A percentile compares a stretch with the other conserved stretches of the same genome.
These are phyloP conservation scores for Mobula hypostoma DNA, from an alignment of 2,113 vertebrate species.

Conservation along the genomic window DNA sequence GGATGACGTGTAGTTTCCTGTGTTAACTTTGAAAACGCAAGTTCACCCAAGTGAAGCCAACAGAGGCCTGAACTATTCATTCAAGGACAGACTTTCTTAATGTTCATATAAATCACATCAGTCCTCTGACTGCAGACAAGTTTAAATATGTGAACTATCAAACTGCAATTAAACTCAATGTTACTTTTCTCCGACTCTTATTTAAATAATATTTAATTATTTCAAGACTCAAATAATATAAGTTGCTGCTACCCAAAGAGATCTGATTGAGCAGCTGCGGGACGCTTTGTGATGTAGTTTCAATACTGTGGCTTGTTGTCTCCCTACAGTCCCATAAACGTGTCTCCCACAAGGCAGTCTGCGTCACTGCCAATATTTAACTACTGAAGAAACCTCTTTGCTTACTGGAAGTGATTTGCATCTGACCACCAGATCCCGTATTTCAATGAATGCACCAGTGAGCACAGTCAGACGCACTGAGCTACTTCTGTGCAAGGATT, in stretches of 20 bases:
- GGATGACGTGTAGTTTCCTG: background rate
- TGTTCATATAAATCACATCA: background rate
- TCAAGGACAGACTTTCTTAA: background rate
- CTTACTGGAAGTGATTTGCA: slow-evolving; percentile 74
- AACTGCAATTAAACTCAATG: slow-evolving; percentile 9
- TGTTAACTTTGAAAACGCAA: background rate
- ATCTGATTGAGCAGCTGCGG: background rate
- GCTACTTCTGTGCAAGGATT: slow-evolving; percentile 1
- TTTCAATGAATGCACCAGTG: slow-evolving; percentile 57
- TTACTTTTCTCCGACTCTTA: background rate
- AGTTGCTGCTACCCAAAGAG: background rate
- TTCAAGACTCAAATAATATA: background rate
- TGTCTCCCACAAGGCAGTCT: slow-evolving; percentile 59
- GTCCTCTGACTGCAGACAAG: background rate
- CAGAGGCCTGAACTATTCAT: background rate
- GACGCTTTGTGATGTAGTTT: slow-evolving; percentile 61
- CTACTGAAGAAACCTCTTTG: slow-evolving; percentile 70
- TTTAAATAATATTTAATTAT: background rate
- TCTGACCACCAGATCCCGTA: slow-evolving; percentile 54
- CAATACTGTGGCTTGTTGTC: slow-evolving; percentile 62
- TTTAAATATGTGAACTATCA: background rate
- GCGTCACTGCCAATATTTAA: slow-evolving; percentile 65
- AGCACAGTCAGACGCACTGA: slow-evolving; percentile 45
- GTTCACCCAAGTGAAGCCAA: background rate
- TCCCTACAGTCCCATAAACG: slow-evolving; percentile 68